phyloP scores from a whole-genome alignment of 2,797 vertebrate genomes.

The Iguana delicatissima region DNA sequence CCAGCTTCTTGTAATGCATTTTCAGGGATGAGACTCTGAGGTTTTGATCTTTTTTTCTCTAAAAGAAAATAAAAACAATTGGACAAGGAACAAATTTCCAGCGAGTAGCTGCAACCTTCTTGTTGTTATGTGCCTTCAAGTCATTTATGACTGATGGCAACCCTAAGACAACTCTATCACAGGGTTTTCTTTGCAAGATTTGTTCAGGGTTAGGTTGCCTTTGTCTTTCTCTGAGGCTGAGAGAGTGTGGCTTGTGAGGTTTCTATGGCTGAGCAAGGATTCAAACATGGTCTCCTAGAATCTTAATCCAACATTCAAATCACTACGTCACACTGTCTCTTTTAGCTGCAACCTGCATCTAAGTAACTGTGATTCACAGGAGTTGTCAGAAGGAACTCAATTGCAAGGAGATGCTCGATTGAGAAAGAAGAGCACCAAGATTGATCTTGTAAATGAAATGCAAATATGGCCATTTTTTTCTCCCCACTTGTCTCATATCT shows the following conservation, averaged over 20 bases:
- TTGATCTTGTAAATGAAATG: conserved; percentile 52
- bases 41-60: conserved; percentile 2
- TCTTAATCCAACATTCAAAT: no score
- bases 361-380: not conserved
- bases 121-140: no score
- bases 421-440: conserved; percentile 27
- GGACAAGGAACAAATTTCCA: not conserved
- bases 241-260: no score
- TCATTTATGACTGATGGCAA: no score
- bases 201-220: no score
- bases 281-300: no score
- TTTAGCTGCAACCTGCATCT: not conserved
- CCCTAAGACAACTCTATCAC: no score
- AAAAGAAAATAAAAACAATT: conserved; percentile 18
- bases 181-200: no score
- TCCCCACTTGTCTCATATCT: conserved; percentile 52
- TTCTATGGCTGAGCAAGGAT: no score
- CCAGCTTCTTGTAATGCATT: not conserved
- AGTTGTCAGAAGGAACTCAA: conserved; percentile 36
- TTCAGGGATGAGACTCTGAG: not conserved
- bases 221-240: no score
- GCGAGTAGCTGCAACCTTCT: not conserved
- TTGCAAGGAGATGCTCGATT: conserved; percentile 36
- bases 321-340: no score
- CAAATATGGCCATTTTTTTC: conserved; percentile 58